These are phyloP conservation scores for Drosophila kepulauana DNA, from an alignment of 1,140 invertebrate genomes.

Conservation along the genomic window DNA sequence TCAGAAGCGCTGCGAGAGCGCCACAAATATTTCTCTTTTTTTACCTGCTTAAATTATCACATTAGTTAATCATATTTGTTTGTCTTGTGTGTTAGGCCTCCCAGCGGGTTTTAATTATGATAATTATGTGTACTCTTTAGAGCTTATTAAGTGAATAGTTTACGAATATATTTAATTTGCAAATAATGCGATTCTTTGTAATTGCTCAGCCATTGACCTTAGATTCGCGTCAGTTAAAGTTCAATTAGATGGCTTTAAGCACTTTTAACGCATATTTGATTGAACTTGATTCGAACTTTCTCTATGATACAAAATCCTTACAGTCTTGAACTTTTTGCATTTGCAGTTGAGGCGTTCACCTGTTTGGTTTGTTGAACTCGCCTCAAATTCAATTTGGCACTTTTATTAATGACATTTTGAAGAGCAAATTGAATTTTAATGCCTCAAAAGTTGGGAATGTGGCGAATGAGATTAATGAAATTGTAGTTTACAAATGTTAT, in stretches of 20 bases:
- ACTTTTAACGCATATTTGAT: conserved; percentile 21
- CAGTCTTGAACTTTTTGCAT: background rate
- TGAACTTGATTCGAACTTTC: conserved; percentile 7
- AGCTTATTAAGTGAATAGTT: conserved; percentile 34
- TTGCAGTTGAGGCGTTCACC: too few relatives aligned
- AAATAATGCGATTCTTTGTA: conserved; percentile 20
- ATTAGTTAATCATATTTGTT: conserved; percentile 52
- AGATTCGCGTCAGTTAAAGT: conserved; percentile 36
- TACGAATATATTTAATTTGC: conserved; percentile 34
- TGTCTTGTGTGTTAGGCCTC: conserved; percentile 16
- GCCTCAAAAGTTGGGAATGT: background rate
- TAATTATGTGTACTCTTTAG: conserved; percentile 47
- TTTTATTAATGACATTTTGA: conserved; percentile 54
- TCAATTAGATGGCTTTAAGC: conserved; percentile 44
- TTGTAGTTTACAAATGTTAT: too few relatives aligned
- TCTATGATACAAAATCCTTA: conserved; percentile 17
- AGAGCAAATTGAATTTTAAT: conserved; percentile 51
- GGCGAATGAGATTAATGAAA: background rate
- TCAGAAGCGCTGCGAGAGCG: conserved; percentile 23
- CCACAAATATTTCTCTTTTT: conserved; percentile 34
- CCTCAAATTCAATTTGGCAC: conserved; percentile 20
- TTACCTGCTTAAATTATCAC: conserved; percentile 70
- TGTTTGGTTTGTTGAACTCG: conserved; percentile 47
- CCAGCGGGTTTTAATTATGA: conserved; percentile 32
- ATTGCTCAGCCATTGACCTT: conserved; percentile 53